Evolutionary conservation across 2,797 vertebrate species (phyloP).

Genomic region (Chloroceryle amazona): DNA sequence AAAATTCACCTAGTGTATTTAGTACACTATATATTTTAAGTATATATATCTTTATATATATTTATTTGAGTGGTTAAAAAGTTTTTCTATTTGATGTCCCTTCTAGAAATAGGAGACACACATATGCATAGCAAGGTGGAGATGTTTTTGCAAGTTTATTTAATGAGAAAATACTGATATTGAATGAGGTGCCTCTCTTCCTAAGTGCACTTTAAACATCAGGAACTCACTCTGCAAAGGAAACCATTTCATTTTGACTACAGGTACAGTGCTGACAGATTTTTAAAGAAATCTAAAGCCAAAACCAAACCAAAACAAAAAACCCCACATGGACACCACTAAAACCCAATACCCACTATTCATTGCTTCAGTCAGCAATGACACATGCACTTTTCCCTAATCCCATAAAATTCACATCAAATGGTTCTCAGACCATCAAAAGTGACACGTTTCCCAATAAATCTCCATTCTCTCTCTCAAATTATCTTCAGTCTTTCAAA

Average conservation of each 20-base stretch:
- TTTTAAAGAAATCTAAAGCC: neutral
- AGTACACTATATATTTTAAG: neutral
- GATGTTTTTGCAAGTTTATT: neutral
- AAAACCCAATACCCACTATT: neutral
- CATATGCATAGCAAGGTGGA: neutral
- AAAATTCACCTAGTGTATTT: neutral
- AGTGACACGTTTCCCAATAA: neutral
- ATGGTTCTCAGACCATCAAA: neutral
- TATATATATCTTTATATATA: neutral
- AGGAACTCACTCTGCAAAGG: neutral
- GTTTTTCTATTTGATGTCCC: neutral
- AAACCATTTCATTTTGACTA: neutral
- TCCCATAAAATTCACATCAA: neutral
- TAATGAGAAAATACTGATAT: neutral
- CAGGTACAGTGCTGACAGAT: neutral
- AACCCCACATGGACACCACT: neutral
- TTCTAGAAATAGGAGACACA: neutral
- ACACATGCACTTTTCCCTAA: neutral
- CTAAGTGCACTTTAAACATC: neutral
- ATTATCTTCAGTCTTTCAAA: neutral
- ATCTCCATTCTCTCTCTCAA: neutral
- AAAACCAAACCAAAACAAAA: neutral
- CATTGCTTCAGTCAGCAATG: neutral
- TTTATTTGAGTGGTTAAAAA: neutral
- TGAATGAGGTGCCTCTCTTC: neutral